These are phyloP conservation scores for Tenualosa ilisha DNA, from an alignment of 2,797 vertebrate genomes.

Conservation along the genomic window DNA sequence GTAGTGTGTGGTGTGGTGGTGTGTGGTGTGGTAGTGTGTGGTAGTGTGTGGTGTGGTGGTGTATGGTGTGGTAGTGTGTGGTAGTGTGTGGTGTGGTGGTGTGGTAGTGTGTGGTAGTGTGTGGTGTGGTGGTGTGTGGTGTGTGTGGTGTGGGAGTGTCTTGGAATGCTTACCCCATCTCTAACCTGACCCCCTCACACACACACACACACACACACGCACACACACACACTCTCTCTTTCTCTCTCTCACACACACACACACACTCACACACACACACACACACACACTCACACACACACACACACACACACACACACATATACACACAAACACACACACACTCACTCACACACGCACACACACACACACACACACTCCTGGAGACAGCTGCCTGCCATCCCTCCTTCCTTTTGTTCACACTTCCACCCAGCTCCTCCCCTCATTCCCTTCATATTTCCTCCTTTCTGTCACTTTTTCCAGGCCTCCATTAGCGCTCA, in stretches of 20 bases:
- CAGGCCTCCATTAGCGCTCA: slow-evolving; percentile 8
- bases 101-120: too few species aligned
- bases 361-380: too few species aligned
- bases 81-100: too few species aligned
- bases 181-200: background rate
- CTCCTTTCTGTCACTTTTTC: slow-evolving; percentile 18
- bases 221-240: too few species aligned
- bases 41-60: too few species aligned
- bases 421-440: background rate
- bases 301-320: background rate
- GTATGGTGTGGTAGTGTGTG: too few species aligned
- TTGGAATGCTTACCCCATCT: slow-evolving; percentile 5
- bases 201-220: background rate
- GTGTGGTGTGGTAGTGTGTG: too few species aligned
- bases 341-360: background rate
- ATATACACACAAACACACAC: background rate
- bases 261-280: too few species aligned
- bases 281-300: background rate
- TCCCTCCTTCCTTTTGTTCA: slow-evolving; percentile 6
- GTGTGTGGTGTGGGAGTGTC: background rate
- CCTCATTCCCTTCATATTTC: slow-evolving; percentile 24
- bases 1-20: too few species aligned
- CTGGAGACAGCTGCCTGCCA: slow-evolving; percentile 11
- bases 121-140: too few species aligned
- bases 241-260: background rate